phyloP scores from a whole-genome alignment of 2,113 vertebrate species.

The Rhodinocichla rosea region DNA sequence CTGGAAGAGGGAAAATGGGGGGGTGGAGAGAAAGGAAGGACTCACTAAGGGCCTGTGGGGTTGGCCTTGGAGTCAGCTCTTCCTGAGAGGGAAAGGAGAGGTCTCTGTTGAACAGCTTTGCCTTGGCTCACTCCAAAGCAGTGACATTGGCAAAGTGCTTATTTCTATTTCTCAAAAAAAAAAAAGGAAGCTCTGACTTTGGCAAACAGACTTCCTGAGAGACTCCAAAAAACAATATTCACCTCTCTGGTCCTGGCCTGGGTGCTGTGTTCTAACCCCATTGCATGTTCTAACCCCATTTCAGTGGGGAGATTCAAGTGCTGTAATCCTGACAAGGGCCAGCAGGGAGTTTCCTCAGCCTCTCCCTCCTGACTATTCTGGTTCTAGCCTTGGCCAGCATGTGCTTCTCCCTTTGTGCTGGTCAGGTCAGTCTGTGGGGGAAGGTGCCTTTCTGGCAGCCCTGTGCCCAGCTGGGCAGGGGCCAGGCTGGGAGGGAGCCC shows the following conservation, averaged over 20 bases:
- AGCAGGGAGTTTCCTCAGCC: background rate
- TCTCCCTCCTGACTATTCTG: background rate
- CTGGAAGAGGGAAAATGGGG: background rate
- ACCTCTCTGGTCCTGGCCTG: background rate
- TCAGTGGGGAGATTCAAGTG: background rate
- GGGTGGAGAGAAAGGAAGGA: background rate
- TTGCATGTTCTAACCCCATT: background rate
- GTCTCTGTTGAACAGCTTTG: background rate
- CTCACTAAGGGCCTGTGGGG: background rate
- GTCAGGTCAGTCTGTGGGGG: background rate
- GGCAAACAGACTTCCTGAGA: background rate
- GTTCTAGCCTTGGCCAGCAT: background rate
- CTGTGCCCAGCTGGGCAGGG: background rate
- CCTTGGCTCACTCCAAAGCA: background rate
- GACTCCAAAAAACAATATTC: background rate
- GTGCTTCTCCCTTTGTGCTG: rapidly evolving
- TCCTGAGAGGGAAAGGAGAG: background rate
- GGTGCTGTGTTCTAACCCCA: background rate
- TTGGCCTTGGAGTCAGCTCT: background rate
- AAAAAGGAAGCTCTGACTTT: background rate
- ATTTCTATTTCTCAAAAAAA: background rate
- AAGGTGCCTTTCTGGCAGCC: background rate
- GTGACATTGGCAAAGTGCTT: background rate
- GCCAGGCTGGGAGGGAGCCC: background rate
- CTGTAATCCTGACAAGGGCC: background rate